phyloP scores from a whole-genome alignment of 2,888 invertebrate species.

The Halictus ligatus region DNA sequence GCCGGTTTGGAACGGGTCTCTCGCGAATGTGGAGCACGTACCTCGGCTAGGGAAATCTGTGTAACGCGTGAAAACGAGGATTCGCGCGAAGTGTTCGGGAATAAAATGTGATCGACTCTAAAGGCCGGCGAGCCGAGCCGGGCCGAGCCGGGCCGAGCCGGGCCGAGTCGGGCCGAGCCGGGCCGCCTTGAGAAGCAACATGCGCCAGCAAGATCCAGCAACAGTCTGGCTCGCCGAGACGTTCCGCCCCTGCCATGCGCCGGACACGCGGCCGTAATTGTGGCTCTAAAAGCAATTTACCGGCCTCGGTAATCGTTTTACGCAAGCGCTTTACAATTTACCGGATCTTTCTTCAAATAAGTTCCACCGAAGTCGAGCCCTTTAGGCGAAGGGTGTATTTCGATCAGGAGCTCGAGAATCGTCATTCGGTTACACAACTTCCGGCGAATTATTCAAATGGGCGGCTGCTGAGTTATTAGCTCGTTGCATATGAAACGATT shows the following conservation, averaged over 20 bases:
- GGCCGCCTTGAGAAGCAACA: constrained; percentile 43
- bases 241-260: neutral
- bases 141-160: too few species aligned
- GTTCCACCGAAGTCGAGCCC: constrained; percentile 45
- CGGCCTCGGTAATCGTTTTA: constrained; percentile 70
- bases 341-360: constrained; percentile 68
- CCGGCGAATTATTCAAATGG: too few species aligned
- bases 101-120: constrained; percentile 50
- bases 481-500: too few species aligned
- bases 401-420: too few species aligned
- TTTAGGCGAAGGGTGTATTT: neutral
- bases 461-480: too few species aligned
- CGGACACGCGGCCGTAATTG: constrained; percentile 62
- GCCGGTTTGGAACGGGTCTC: neutral
- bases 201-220: constrained; percentile 31
- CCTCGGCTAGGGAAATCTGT: constrained; percentile 33
- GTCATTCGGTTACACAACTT: too few species aligned
- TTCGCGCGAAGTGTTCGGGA: constrained; percentile 18
- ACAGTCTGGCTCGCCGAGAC: constrained; percentile 14
- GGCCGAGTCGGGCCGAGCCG: too few species aligned
- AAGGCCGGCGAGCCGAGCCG: constrained; percentile 13
- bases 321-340: constrained; percentile 75
- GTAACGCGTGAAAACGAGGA: constrained; percentile 38
- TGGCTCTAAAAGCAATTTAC: constrained; percentile 70
- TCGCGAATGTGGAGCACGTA: constrained; percentile 32